Conservation (phyloP, 2,113 vertebrate genomes). For the Gadus macrocephalus region DNA sequence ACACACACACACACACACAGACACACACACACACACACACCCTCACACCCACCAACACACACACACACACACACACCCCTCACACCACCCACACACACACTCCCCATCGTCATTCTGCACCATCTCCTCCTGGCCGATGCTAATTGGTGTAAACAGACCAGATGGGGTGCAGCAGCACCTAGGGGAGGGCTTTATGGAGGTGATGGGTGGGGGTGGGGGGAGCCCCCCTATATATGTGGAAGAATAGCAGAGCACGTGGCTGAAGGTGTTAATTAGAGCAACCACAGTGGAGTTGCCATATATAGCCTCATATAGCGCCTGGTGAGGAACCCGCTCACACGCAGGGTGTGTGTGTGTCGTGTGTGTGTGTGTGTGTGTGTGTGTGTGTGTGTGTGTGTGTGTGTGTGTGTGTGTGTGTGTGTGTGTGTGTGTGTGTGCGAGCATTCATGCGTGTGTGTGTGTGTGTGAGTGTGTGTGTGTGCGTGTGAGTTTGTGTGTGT, state of each 20-base stretch:
- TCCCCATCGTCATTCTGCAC: constrained; percentile 20
- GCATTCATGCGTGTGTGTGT: no score
- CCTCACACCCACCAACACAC: not conserved
- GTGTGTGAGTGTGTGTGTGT: no score
- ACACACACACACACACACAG: not conserved
- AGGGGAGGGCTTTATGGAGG: constrained; percentile 38
- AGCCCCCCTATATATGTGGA: not conserved
- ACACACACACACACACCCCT: not conserved
- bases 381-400: not conserved
- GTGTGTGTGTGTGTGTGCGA: no score
- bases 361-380: not conserved
- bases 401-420: no score
- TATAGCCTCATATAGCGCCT: constrained; percentile 22
- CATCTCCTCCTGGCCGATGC: constrained; percentile 15
- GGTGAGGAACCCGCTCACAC: constrained; percentile 18
- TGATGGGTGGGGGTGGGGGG: constrained; percentile 27
- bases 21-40: not conserved
- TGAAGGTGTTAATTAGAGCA: constrained; percentile 54
- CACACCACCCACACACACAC: constrained; percentile 2
- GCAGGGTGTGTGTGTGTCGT: not conserved
- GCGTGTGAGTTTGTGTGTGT: no score
- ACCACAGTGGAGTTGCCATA: constrained; percentile 19
- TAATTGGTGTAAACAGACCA: constrained; percentile 63
- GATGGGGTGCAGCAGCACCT: constrained; percentile 56
- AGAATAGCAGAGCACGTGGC: constrained; percentile 19